Evolutionary conservation across 2,113 vertebrate genomes (phyloP).

Genomic region (Saccopteryx bilineata): DNA sequence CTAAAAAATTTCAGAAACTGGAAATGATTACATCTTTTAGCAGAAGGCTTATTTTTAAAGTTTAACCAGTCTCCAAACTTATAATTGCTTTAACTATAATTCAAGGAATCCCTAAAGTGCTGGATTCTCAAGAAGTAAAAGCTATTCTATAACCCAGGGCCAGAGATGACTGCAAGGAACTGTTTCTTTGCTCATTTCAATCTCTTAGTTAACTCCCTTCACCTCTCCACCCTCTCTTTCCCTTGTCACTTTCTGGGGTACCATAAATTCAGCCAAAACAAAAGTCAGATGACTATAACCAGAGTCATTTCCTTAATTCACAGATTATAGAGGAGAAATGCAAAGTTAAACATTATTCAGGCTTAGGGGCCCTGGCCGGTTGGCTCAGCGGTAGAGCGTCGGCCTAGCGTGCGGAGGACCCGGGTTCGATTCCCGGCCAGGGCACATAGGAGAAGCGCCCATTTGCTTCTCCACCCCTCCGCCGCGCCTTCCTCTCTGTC

Average conservation of each 20-base stretch:
- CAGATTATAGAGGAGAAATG: slow-evolving; percentile 15
- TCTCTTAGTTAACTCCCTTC: neutral
- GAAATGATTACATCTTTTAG: slow-evolving; percentile 44
- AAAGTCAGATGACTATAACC: neutral
- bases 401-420: too few species aligned
- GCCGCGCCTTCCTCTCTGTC: too few species aligned
- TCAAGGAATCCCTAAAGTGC: neutral
- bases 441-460: too few species aligned
- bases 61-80: slow-evolving; percentile 38
- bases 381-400: too few species aligned
- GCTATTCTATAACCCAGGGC: neutral
- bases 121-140: slow-evolving; percentile 7
- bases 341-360: slow-evolving; percentile 57
- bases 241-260: neutral
- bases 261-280: neutral
- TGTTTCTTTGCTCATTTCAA: neutral
- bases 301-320: slow-evolving; percentile 35
- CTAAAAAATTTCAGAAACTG: slow-evolving; percentile 64
- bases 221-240: neutral
- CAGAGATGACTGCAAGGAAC: neutral
- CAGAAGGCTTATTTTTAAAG: slow-evolving; percentile 49
- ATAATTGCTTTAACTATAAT: slow-evolving; percentile 4
- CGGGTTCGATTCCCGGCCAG: too few species aligned
- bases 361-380: too few species aligned
- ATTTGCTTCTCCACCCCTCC: too few species aligned